Conservation (phyloP, 2,113 vertebrate species). For the Glaucomys volans region DNA sequence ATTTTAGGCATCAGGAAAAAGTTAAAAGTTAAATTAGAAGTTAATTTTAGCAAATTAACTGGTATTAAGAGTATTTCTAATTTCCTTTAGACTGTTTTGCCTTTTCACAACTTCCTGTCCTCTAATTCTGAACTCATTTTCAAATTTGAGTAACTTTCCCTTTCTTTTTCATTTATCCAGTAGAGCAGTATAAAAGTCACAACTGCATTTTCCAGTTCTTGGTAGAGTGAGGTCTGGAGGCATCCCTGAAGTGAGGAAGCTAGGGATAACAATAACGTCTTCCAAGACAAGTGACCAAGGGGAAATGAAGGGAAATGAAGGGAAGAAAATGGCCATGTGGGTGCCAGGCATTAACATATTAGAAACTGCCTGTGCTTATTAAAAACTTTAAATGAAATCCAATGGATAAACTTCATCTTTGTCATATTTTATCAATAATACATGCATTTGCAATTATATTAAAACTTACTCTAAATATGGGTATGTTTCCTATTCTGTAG, state of each 20-base stretch:
- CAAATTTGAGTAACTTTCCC: not conserved
- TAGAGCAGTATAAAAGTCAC: not conserved
- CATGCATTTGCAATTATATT: slow-evolving; percentile 59
- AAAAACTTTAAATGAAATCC: slow-evolving; percentile 80
- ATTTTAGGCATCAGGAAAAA: not conserved
- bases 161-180: not conserved
- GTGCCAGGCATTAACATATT: not conserved
- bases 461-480: slow-evolving; percentile 64
- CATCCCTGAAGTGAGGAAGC: not conserved
- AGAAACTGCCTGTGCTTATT: slow-evolving; percentile 44
- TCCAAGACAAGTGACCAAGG: not conserved
- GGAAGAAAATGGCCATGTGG: not conserved
- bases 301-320: not conserved
- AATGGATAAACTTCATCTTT: slow-evolving; percentile 24
- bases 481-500: slow-evolving; percentile 82
- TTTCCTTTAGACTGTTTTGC: slow-evolving; percentile 32
- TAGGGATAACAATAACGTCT: not conserved
- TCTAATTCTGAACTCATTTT: slow-evolving; percentile 23
- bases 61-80: not conserved
- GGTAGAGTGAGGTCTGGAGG: not conserved
- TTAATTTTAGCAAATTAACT: slow-evolving; percentile 7
- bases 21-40: no score
- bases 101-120: slow-evolving; percentile 14
- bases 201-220: not conserved
- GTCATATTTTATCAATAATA: slow-evolving; percentile 33